phyloP scores from a whole-genome alignment of 2,797 vertebrate species.

The Lithobates sylvaticus region DNA sequence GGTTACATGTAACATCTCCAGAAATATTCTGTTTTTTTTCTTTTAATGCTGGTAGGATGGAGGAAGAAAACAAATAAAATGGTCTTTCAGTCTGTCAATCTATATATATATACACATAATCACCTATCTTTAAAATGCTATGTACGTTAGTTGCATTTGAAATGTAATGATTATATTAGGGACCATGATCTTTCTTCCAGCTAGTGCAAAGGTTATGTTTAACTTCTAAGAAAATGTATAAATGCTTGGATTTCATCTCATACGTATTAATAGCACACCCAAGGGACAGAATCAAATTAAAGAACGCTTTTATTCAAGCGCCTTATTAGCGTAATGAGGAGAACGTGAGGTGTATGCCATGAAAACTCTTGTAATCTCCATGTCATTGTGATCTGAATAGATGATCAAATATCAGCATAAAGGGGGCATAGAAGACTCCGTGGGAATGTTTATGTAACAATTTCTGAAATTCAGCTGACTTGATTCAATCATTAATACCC shows the following conservation, averaged over 20 bases:
- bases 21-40: too few species aligned
- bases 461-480: constrained; percentile 32
- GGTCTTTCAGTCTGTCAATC: too few species aligned
- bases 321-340: constrained; percentile 33
- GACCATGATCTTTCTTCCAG: neutral
- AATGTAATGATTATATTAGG: neutral
- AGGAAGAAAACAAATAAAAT: too few species aligned
- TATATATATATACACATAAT: too few species aligned
- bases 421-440: constrained; percentile 13
- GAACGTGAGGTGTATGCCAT: constrained; percentile 1
- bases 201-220: neutral
- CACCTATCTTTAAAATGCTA: too few species aligned
- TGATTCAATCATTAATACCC: constrained; percentile 41
- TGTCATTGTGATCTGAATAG: constrained; percentile 30
- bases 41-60: too few species aligned
- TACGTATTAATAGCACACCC: constrained; percentile 10
- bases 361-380: constrained; percentile 28
- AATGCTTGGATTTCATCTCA: neutral
- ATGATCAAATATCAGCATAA: constrained; percentile 31
- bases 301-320: constrained; percentile 20
- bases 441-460: constrained; percentile 30
- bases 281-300: constrained; percentile 24
- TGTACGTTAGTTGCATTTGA: neutral
- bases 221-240: constrained; percentile 6
- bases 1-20: too few species aligned